These are phyloP conservation scores for Pogonomyrmex californicus DNA, from an alignment of 1,140 invertebrate species.

Conservation along the genomic window DNA sequence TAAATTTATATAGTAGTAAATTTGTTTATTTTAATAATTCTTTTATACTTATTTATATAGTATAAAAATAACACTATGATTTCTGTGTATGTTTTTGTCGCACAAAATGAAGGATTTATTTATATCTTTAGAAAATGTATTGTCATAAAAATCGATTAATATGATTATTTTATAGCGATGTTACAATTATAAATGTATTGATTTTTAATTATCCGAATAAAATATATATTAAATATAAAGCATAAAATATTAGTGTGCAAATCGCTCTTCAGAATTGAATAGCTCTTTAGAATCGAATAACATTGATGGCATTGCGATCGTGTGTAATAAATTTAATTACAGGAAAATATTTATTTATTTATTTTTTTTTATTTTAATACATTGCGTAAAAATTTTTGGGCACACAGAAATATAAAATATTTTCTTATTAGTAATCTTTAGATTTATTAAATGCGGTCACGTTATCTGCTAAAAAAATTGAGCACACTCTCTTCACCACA, in stretches of 20 bases:
- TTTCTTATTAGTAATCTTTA: background rate
- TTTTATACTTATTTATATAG: background rate
- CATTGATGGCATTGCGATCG: background rate
- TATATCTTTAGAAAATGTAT: background rate
- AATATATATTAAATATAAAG: background rate
- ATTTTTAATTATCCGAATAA: background rate
- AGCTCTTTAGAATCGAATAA: too few relatives aligned
- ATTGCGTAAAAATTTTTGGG: background rate
- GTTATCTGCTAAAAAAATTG: conserved; percentile 40
- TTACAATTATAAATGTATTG: background rate
- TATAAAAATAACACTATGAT: background rate
- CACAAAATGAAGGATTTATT: background rate
- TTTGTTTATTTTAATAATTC: background rate
- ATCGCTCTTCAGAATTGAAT: background rate
- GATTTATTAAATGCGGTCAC: conserved; percentile 51
- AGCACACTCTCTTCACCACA: background rate
- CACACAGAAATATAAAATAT: background rate
- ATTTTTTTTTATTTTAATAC: background rate
- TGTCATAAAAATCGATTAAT: background rate
- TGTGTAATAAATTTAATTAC: background rate
- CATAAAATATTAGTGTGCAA: background rate
- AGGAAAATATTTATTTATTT: background rate
- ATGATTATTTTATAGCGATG: background rate
- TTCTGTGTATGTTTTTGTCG: background rate
- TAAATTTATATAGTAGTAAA: background rate